Percentiles rank a stretch among this genome's conserved stretches.
phyloP scores from a whole-genome alignment of 2,888 invertebrate genomes.

The Pediacus dermestoides region DNA sequence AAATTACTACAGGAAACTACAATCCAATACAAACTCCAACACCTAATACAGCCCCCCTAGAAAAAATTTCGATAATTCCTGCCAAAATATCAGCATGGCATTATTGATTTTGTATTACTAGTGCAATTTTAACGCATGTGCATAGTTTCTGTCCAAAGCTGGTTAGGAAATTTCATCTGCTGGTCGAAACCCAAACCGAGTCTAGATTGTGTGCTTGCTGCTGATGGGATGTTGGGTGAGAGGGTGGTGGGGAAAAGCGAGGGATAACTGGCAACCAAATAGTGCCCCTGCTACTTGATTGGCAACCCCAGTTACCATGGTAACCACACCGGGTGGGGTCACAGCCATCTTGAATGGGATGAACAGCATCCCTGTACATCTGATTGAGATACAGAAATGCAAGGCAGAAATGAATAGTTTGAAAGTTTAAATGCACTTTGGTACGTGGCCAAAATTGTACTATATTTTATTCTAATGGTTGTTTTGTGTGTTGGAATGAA shows the following conservation, averaged over 20 bases:
- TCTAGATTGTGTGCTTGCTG: no score
- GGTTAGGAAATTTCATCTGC: conserved; percentile 23
- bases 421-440: no score
- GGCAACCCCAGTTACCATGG: conserved; percentile 43
- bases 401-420: no score
- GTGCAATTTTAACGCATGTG: conserved; percentile 39
- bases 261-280: conserved; percentile 33
- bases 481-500: no score
- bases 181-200: conserved; percentile 14
- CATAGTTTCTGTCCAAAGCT: conserved; percentile 28
- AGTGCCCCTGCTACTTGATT: conserved; percentile 41
- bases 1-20: conserved; percentile 3
- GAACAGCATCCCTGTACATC: conserved; percentile 20
- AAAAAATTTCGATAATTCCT: no score
- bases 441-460: no score
- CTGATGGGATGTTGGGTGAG: conserved; percentile 14
- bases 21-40: background rate
- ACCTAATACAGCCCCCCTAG: background rate
- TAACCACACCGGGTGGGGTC: conserved; percentile 45
- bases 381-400: conserved; percentile 8
- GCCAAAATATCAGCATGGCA: conserved; percentile 3
- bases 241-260: conserved; percentile 23
- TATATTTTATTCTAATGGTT: no score
- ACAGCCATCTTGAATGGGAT: conserved; percentile 46
- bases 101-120: conserved; percentile 37